Percentiles rank a stretch among this genome's conserved stretches.
These are phyloP conservation scores for Brevimyrus niger DNA, from an alignment of 2,113 vertebrate genomes.

Conservation along the genomic window DNA sequence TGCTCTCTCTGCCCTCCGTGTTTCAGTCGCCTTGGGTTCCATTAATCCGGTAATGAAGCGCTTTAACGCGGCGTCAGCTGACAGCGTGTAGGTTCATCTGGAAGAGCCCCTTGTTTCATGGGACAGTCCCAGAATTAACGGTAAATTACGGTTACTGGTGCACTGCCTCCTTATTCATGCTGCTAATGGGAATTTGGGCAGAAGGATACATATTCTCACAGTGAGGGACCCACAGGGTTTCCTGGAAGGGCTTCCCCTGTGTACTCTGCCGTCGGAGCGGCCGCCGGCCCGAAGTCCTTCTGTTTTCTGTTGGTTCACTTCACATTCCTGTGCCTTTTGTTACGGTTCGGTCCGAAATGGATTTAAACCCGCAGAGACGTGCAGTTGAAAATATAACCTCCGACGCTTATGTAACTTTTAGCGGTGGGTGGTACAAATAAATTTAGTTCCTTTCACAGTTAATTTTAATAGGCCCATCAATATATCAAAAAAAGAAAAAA, in stretches of 20 bases:
- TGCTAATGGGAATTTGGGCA: neutral
- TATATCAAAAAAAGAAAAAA: neutral
- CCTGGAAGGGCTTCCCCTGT: neutral
- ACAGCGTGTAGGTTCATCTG: neutral
- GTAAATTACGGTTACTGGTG: neutral
- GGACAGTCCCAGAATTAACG: conserved; percentile 5
- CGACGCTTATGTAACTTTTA: neutral
- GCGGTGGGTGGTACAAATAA: neutral
- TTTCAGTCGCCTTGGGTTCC: conserved; percentile 1
- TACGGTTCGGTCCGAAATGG: neutral
- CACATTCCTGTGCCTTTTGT: neutral
- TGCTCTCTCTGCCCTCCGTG: neutral
- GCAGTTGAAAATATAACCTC: neutral
- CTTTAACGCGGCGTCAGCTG: neutral
- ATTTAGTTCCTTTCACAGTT: neutral
- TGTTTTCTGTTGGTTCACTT: neutral
- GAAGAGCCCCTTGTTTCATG: neutral
- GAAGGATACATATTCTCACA: neutral
- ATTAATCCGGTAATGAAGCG: neutral
- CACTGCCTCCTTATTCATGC: neutral
- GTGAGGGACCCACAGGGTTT: neutral
- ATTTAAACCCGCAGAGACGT: neutral
- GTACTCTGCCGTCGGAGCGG: neutral
- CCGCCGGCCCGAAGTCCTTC: neutral
- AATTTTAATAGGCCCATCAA: neutral